Percentiles rank a stretch among this genome's conserved stretches.
phyloP scores from a whole-genome alignment of 2,797 vertebrate species.

The Aphelocoma californica region DNA sequence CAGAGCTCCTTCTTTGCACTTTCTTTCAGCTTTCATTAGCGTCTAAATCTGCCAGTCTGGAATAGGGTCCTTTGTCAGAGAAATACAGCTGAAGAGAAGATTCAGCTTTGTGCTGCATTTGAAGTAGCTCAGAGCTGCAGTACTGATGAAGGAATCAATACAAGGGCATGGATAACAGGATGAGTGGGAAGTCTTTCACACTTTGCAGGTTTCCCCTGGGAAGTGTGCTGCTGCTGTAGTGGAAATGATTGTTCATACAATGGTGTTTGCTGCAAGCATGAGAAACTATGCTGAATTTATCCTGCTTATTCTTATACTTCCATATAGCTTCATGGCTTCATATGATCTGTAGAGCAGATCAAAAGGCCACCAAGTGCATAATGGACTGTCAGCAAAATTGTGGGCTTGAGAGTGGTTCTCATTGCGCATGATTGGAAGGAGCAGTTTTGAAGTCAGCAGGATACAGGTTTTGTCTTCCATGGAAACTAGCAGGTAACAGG shows the following conservation, averaged over 20 bases:
- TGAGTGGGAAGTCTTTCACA: slow-evolving; percentile 36
- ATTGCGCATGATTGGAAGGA: background rate
- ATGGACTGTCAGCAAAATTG: background rate
- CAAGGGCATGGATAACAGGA: background rate
- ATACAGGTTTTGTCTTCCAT: background rate
- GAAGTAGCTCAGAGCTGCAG: slow-evolving; percentile 30
- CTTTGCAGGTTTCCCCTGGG: background rate
- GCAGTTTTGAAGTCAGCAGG: background rate
- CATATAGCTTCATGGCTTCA: background rate
- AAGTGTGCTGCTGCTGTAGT: background rate
- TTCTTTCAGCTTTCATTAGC: slow-evolving; percentile 11
- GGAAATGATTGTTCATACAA: slow-evolving; percentile 10
- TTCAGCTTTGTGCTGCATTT: background rate
- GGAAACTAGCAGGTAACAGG: background rate
- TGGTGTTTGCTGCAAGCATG: background rate
- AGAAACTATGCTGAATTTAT: background rate
- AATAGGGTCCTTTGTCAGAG: background rate
- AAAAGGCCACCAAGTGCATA: background rate
- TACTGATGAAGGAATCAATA: slow-evolving; percentile 38
- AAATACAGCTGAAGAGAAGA: background rate
- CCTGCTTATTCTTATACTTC: background rate
- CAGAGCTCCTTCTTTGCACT: background rate
- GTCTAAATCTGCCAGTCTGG: background rate
- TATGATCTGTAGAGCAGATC: background rate
- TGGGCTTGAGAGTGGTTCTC: background rate